These are phyloP conservation scores for Scaptomyza polygonia DNA, from an alignment of 2,888 invertebrate species.

Conservation along the genomic window DNA sequence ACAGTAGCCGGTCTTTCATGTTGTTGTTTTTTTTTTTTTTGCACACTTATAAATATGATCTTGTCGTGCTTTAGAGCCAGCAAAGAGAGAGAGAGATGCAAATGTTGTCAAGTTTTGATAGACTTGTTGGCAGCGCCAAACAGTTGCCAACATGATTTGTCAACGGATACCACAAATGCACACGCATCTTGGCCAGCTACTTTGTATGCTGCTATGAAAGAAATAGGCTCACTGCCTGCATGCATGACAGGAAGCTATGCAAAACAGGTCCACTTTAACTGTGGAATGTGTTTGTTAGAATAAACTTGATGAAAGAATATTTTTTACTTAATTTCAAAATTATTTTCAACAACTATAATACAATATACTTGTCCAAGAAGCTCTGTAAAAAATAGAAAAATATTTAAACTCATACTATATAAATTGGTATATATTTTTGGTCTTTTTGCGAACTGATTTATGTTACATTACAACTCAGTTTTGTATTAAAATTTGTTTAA, in stretches of 20 bases:
- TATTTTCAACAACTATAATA: too few species aligned
- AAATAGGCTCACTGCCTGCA: background rate
- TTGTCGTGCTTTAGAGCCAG: conserved; percentile 5
- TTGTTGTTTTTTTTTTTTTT: conserved; percentile 27
- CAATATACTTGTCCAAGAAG: too few species aligned
- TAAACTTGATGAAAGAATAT: too few species aligned
- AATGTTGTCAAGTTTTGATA: conserved; percentile 72
- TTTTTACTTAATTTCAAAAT: too few species aligned
- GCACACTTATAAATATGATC: conserved; percentile 26
- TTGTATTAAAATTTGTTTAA: too few species aligned
- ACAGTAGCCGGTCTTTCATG: conserved; percentile 33
- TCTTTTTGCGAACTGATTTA: too few species aligned
- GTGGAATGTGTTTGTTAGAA: background rate
- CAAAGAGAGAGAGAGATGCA: conserved; percentile 44
- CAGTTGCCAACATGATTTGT: conserved; percentile 66
- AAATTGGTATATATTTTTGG: too few species aligned
- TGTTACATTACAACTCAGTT: too few species aligned
- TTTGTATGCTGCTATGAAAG: background rate
- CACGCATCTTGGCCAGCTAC: conserved; percentile 15
- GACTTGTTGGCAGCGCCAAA: conserved; percentile 65
- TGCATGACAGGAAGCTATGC: background rate
- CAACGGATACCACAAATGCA: conserved; percentile 46
- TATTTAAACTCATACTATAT: too few species aligned
- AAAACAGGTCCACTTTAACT: conserved; percentile 5
- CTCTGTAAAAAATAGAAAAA: too few species aligned